A percentile compares a stretch with the other conserved stretches of the same genome.
Conservation (phyloP, 2,797 vertebrate genomes). For the Pseudotriccus pelzelni region DNA sequence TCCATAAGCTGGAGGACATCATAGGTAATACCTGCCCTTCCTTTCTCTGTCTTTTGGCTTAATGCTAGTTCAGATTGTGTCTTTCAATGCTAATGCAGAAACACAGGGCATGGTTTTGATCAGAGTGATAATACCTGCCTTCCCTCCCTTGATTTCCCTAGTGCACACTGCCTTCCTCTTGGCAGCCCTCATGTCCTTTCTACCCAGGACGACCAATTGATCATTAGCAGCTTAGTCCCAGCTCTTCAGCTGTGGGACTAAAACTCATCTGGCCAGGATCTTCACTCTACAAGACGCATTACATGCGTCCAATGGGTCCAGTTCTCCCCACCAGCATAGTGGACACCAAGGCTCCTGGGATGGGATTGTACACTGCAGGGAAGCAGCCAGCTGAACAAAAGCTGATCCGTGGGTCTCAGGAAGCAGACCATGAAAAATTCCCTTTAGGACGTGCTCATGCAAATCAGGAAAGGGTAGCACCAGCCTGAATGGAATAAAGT, state of each 20-base stretch:
- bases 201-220: background rate
- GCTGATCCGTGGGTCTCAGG: background rate
- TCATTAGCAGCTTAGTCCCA: background rate
- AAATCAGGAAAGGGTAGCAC: background rate
- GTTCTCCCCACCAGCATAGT: background rate
- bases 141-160: background rate
- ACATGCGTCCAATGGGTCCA: background rate
- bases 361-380: fast-evolving
- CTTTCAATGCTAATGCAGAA: background rate
- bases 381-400: background rate
- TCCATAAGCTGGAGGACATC: background rate
- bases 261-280: background rate
- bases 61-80: background rate
- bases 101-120: background rate
- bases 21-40: background rate
- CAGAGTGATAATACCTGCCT: background rate
- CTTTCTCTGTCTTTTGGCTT: background rate
- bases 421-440: background rate
- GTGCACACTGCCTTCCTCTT: background rate
- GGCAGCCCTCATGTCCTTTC: background rate
- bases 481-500: background rate
- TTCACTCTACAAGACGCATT: fast-evolving
- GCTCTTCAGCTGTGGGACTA: background rate
- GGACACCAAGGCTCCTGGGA: background rate
- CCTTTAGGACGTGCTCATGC: background rate